These are phyloP conservation scores for Diorhabda carinulata DNA, from an alignment of 1,140 invertebrate species.

Conservation along the genomic window DNA sequence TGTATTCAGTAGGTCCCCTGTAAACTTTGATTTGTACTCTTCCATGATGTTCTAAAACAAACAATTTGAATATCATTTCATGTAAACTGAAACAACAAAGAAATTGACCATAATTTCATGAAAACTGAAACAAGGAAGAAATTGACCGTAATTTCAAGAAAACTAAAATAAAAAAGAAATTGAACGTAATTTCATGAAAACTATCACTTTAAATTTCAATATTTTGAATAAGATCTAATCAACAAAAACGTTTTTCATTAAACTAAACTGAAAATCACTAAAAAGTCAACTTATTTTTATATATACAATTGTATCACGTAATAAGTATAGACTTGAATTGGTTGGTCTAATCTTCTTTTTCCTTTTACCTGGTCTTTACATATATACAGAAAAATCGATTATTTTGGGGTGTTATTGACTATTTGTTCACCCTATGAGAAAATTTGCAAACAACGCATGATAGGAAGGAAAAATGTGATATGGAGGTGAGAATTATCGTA, in stretches of 20 bases:
- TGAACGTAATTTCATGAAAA: background rate
- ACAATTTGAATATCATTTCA: background rate
- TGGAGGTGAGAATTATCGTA: too few relatives aligned
- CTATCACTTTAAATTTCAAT: background rate
- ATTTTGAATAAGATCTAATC: background rate
- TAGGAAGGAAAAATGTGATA: too few relatives aligned
- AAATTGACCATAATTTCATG: background rate
- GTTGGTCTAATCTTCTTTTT: too few relatives aligned
- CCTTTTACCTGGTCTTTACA: too few relatives aligned
- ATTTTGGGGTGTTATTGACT: too few relatives aligned
- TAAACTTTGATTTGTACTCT: slow-evolving; percentile 71
- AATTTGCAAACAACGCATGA: too few relatives aligned
- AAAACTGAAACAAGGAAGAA: background rate
- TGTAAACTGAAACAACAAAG: background rate
- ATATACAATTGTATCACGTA: too few relatives aligned
- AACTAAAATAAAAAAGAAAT: background rate
- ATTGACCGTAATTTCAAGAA: background rate
- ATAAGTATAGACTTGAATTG: too few relatives aligned
- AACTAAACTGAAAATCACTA: background rate
- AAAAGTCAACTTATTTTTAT: background rate
- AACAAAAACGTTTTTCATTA: background rate
- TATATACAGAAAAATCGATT: too few relatives aligned
- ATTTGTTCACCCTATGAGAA: too few relatives aligned
- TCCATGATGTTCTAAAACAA: slow-evolving; percentile 35
- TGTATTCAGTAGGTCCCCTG: slow-evolving; percentile 58